phyloP scores from a whole-genome alignment of 2,113 vertebrate species.

The Bombycilla garrulus region DNA sequence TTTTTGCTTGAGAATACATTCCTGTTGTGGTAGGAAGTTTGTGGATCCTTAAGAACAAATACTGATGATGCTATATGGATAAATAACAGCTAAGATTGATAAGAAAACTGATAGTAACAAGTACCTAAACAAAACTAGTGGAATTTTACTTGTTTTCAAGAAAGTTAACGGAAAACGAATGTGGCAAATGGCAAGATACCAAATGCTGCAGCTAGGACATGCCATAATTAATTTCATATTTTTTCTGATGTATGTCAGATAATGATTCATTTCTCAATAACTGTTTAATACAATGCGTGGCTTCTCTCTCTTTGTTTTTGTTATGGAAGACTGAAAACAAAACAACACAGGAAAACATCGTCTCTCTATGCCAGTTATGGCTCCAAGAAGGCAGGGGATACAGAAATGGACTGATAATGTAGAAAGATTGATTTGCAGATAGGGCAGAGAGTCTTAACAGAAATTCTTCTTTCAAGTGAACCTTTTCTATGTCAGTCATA shows the following conservation, averaged over 20 bases:
- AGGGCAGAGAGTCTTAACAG: background rate
- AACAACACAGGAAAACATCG: rapidly evolving
- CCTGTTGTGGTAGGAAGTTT: background rate
- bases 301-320: background rate
- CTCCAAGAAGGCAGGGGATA: background rate
- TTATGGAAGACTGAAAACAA: background rate
- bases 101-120: background rate
- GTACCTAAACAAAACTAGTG: background rate
- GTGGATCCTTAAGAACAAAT: background rate
- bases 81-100: background rate
- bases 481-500: background rate
- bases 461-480: background rate
- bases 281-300: background rate
- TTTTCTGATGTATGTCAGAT: background rate
- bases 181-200: background rate
- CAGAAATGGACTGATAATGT: background rate
- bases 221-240: background rate
- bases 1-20: background rate
- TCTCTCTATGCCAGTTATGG: background rate
- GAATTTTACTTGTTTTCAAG: background rate
- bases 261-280: background rate
- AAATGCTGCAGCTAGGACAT: background rate
- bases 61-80: background rate
- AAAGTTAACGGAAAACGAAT: background rate
- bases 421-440: background rate